A percentile compares a stretch with the other conserved stretches of the same genome.
Conservation (phyloP, 2,113 vertebrate genomes). For the Uria lomvia region DNA sequence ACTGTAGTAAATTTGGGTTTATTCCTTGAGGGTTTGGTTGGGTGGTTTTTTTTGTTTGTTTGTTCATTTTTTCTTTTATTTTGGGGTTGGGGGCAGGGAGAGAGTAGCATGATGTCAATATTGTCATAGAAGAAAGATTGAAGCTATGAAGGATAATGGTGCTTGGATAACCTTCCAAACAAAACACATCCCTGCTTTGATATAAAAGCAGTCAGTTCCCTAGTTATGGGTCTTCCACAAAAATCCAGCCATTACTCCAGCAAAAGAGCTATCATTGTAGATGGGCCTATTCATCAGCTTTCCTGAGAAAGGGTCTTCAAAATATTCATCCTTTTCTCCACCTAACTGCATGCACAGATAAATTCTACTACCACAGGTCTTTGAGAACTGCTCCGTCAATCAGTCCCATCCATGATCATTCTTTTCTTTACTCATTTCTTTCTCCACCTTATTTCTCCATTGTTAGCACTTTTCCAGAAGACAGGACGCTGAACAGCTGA, state of each 20-base stretch:
- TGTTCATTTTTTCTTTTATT: neutral
- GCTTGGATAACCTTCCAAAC: neutral
- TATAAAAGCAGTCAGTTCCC: neutral
- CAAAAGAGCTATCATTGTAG: neutral
- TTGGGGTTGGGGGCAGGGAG: neutral
- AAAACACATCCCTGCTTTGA: neutral
- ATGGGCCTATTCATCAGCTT: neutral
- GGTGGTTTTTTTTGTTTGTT: accelerated
- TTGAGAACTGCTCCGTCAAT: neutral
- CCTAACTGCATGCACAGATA: neutral
- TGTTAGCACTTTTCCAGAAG: neutral
- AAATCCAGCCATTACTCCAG: neutral
- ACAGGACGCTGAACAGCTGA: neutral
- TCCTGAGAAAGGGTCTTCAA: neutral
- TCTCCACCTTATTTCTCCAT: neutral
- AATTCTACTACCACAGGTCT: neutral
- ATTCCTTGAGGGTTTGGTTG: neutral
- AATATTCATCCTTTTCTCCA: neutral
- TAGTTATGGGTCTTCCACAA: neutral
- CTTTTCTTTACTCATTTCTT: neutral
- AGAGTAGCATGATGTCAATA: neutral
- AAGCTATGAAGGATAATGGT: neutral
- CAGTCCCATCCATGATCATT: neutral
- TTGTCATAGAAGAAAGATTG: neutral
- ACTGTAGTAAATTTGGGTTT: neutral